These are phyloP conservation scores for Eupsittula cactorum DNA, from an alignment of 2,113 vertebrate genomes.

Conservation along the genomic window DNA sequence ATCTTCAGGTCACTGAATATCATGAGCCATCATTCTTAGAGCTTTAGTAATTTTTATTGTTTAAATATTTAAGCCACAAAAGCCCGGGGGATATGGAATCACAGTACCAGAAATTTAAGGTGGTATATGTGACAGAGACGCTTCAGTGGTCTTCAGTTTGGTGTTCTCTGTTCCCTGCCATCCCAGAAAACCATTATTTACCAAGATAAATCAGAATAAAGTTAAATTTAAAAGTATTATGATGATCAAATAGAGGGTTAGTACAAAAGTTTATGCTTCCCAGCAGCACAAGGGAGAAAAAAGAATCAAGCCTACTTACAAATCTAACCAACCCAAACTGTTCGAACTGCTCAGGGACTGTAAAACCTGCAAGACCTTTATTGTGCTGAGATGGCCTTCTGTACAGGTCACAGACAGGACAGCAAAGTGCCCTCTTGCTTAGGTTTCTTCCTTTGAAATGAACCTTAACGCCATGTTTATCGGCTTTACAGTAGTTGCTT, in stretches of 20 bases:
- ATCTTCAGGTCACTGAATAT: constrained; percentile 63
- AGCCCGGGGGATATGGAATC: neutral
- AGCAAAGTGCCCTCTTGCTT: neutral
- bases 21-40: constrained; percentile 58
- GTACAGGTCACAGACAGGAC: neutral
- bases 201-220: neutral
- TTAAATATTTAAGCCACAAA: constrained; percentile 66
- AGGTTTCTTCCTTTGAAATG: neutral
- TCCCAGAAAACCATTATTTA: neutral
- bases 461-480: neutral
- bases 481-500: neutral
- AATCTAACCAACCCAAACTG: neutral
- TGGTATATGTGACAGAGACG: neutral
- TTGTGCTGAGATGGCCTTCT: neutral
- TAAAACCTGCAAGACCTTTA: neutral
- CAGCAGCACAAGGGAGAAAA: neutral
- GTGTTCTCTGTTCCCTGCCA: neutral
- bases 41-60: constrained; percentile 63
- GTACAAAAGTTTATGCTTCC: neutral
- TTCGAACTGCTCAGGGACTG: neutral
- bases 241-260: neutral
- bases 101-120: constrained; percentile 55
- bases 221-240: neutral
- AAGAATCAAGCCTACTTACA: neutral
- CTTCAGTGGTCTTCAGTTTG: neutral